Base-by-base conservation (phyloP, 2,888 invertebrate genomes). In the Dusona sp. region DNA sequence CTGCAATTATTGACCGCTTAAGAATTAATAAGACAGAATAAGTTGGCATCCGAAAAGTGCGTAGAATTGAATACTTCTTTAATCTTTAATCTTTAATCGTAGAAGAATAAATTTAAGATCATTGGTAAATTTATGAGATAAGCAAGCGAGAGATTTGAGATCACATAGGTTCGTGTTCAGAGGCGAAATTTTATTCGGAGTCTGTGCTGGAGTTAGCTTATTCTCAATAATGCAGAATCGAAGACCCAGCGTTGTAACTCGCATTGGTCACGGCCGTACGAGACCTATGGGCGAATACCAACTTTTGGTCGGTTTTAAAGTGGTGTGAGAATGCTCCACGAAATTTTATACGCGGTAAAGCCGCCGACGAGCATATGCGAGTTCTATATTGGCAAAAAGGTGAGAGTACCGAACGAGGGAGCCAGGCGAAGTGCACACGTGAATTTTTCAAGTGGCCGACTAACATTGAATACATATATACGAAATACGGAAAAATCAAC, bases 361-460 rank as follows among this genome's bases (percentile, higher is more conserved):
- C 67, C 75, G 54, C 29, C 38, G 51, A 61, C 45, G 74, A 65
- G 22, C 33, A 79, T 51, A 75, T 65, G 45, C 65, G 42, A 48
- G 79, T 72, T 48, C 57, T 68, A 73, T 45, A 68, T 86, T 78
- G 57, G 77, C 68, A 77, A 78, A 83, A 78, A 77, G 77, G 33
- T 75, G 78, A 54, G 74, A 48, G 33, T 54, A 67, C 73, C 73
- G 64, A 74, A 33, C 73, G 79, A 73, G 77, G 57, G 73, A 81
- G 51, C 42, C 65, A 45, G 74, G 29, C 64, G 77, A 72, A 72
- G 79, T 36, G 80, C 77, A 83, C 78, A 83, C 79, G 83, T 86
- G 83, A 80, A 86, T 86, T 86, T 86, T 86, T 86, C 77, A 86
- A 83, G 83, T 79, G 79, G 70, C 72, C 79, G 75, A 65, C 79